Base-by-base conservation (phyloP, 1,140 invertebrate species). In the Lepidurus arcticus region DNA sequence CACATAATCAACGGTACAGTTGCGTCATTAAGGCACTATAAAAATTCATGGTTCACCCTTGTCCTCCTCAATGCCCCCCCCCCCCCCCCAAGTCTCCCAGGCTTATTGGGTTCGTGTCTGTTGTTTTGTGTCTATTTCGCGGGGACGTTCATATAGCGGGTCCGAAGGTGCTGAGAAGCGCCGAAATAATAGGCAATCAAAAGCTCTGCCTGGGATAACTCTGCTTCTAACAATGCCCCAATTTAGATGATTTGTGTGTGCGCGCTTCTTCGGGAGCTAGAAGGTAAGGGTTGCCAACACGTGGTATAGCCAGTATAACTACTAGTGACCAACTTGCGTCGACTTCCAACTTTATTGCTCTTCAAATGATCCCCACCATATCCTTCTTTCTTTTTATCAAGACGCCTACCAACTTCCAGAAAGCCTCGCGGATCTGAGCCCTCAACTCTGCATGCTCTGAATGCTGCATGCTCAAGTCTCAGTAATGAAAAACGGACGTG, bases 161-260 rank as follows among this genome's bases (percentile, higher is more conserved):
- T 7, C n/a, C 3, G 53, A 7, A 16, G 21, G 21, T n/a, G n/a
- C 53, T 65, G 21, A 65, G 53, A 65, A 21, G 21, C 13, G 2
- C 16, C 53, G 3, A 65, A 65, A 65, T 65, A 65, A 65, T 65
- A 65, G 53, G 53, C 53, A 65, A 65, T 65, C 53, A 65, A 65
- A 65, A 13, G 53, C 53, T 34, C 34, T 34, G 34, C 34, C 34
- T 34, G 4, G 34, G 34, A 34, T 4, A 65, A 65, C 53, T 65
- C 16, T 65, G 21, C 8, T 65, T 65, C 53, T 65, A 65, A 65
- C 53, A 65, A 65, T 65, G 53, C 13, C 7, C 53, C 53, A 21
- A 65, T n/a, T 65, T 65, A 21, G 53, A 9, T 0, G 34, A 3
- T 34, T 34, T 34, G 34, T 34, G 34, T 24, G 34, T 34, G 34